Evolutionary conservation across 2,797 vertebrate species (phyloP).

Genomic region (Trichosurus vulpecula): DNA sequence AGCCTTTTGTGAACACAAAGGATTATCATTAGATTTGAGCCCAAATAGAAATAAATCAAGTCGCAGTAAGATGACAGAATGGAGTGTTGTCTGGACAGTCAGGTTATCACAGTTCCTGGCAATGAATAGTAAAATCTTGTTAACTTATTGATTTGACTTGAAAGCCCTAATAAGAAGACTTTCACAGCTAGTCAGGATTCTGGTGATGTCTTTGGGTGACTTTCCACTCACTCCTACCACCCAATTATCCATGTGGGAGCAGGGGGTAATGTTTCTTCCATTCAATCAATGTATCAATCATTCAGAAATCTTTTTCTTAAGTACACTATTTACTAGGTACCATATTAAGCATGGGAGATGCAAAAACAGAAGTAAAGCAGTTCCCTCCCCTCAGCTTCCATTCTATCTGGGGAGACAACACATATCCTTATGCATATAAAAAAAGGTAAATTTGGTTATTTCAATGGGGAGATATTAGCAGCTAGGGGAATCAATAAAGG

Average conservation of each 20-base stretch:
- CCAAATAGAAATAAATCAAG: background rate
- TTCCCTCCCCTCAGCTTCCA: background rate
- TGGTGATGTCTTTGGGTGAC: background rate
- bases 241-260: background rate
- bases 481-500: background rate
- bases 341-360: background rate
- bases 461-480: background rate
- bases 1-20: background rate
- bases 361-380: background rate
- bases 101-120: background rate
- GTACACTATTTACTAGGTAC: background rate
- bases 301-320: background rate
- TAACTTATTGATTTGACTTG: background rate
- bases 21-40: background rate
- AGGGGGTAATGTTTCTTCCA: background rate
- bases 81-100: background rate
- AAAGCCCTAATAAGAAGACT: background rate
- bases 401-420: background rate
- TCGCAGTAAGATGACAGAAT: background rate
- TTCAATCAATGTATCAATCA: background rate
- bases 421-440: background rate
- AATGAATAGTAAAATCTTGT: background rate
- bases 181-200: background rate
- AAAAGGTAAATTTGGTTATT: background rate
- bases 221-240: background rate